Evolutionary conservation across 2,888 invertebrate species (phyloP).

Genomic region (Salticus scenicus): DNA sequence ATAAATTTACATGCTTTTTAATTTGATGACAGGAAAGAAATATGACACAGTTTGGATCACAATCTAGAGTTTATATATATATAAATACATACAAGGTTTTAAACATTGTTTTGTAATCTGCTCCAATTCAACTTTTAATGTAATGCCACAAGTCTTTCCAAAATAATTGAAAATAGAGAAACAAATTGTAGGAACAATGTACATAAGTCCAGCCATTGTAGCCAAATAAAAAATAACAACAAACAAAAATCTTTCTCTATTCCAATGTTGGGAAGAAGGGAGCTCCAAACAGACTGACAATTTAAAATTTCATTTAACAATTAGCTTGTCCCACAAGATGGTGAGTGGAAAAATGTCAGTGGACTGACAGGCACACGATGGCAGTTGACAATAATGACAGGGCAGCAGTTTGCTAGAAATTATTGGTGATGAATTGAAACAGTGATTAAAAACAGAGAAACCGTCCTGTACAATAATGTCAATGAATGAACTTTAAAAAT

Average conservation of each 20-base stretch:
- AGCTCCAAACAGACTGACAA: not conserved
- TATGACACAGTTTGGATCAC: not conserved
- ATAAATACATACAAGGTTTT: not conserved
- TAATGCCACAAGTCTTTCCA: not conserved
- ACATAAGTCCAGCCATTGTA: not conserved
- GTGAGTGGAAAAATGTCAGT: slow-evolving; percentile 36
- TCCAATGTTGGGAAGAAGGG: not conserved
- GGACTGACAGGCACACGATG: slow-evolving; percentile 65
- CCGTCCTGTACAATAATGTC: slow-evolving; percentile 41
- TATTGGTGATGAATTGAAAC: slow-evolving; percentile 23
- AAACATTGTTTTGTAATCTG: not conserved
- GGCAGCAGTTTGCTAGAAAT: slow-evolving; percentile 36
- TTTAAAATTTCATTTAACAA: not conserved
- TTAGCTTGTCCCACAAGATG: slow-evolving; percentile 4
- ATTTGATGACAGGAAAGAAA: too few species aligned
- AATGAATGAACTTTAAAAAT: slow-evolving; percentile 45
- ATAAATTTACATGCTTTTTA: too few species aligned
- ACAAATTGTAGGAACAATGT: slow-evolving; percentile 19
- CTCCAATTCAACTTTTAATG: not conserved
- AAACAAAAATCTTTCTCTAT: not conserved
- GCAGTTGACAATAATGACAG: slow-evolving; percentile 55
- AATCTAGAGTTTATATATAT: not conserved
- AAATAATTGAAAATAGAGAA: not conserved
- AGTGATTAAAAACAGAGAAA: slow-evolving; percentile 55
- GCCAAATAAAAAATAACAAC: not conserved